phyloP scores from a whole-genome alignment of 2,113 vertebrate genomes.

The Urocolius indicus region DNA sequence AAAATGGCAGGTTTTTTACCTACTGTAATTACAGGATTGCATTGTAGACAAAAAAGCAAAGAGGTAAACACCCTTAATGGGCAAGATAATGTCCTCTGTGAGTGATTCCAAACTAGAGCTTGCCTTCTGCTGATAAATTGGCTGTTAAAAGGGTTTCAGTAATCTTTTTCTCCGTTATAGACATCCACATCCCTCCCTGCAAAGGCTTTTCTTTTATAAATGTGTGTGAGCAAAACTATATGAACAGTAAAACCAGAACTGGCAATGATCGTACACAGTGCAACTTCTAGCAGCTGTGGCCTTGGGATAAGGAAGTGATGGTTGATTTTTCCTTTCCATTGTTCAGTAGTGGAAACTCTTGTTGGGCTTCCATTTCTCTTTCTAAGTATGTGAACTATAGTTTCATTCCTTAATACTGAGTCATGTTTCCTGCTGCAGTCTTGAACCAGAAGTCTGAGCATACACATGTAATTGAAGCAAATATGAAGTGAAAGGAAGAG shows the following conservation, averaged over 20 bases:
- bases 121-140: neutral
- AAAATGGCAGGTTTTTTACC: neutral
- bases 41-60: neutral
- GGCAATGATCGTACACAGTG: neutral
- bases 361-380: neutral
- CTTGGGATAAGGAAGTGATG: neutral
- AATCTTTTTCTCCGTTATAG: neutral
- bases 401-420: neutral
- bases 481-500: neutral
- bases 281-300: neutral
- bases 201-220: neutral
- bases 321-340: neutral
- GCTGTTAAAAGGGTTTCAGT: neutral
- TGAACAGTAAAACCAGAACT: neutral
- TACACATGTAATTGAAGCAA: neutral
- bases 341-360: neutral
- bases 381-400: neutral
- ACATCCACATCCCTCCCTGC: neutral
- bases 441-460: neutral
- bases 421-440: neutral
- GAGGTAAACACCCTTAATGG: neutral
- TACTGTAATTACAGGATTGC: accelerated
- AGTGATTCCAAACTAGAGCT: neutral
- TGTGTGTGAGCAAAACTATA: neutral
- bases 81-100: neutral